Base-by-base conservation (phyloP, 1,140 invertebrate species). In the Mylabris phalerata region DNA sequence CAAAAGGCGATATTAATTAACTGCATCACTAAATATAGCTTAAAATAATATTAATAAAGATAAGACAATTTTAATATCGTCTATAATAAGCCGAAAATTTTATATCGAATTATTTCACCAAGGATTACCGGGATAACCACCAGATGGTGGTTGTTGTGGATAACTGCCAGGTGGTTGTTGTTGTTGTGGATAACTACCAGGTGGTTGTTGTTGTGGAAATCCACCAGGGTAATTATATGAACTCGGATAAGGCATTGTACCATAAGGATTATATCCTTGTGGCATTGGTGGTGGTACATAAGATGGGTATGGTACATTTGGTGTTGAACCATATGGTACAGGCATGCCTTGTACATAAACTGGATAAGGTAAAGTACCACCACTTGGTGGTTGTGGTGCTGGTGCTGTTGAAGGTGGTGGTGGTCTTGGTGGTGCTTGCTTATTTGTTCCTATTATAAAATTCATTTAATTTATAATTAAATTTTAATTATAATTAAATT, bases 231-330 rank as follows among this genome's bases (percentile, higher is more conserved):
- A 78, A 64, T 79, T 78, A 60, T 77, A 80, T 55, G 45, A 82
- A 67, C 79, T 73, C 63, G 86, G 84, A 75, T 88, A 88, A 24
- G 84, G 84, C 73, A 89, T 81, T 51, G 86, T 89, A 57, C 85
- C 88, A 73, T 93, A 93, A 32, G 90, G 90, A 80, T 93, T 93
- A 72, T 91, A 94, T 27, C 87, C 79, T 56, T 83, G 78, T 2
- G 90, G 91, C 85, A 93, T 84, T 3, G 90, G 89, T 24, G 86
- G 80, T 43, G 80, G 81, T 58, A 81, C 78, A 60, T 86, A 89
- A 9, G 81, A 71, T 45, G 88, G 87, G 75, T 92, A 90, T 32
- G 87, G 85, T 58, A 84, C 72, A 60, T 66, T 69, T 4, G 78
- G 63, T 4, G 78, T 72, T 3, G 80, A 77, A 27, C 81, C 86